Conservation (phyloP, 2,888 invertebrate species). For the Ophonus ardosiacus region DNA sequence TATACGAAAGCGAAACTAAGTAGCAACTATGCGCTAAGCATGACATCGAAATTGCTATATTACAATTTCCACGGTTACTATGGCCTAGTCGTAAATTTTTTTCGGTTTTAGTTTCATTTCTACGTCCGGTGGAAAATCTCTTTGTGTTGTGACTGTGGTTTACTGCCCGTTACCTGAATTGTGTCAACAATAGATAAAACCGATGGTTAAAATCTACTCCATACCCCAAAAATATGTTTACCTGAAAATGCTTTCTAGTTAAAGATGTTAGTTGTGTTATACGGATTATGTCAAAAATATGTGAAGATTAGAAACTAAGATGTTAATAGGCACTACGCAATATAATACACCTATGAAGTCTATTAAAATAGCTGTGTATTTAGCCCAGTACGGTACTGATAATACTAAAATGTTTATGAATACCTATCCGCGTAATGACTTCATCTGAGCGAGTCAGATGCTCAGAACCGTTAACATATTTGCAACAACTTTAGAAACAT, state of each 20-base stretch:
- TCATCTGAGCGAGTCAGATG: neutral
- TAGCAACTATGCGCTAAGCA: too few species aligned
- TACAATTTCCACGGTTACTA: neutral
- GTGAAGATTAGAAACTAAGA: conserved; percentile 39
- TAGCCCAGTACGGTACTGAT: conserved; percentile 6
- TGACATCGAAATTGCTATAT: neutral
- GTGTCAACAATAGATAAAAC: conserved; percentile 45
- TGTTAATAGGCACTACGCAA: conserved; percentile 36
- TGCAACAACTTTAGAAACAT: conserved; percentile 1
- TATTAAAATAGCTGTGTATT: conserved; percentile 6
- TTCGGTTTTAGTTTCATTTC: neutral
- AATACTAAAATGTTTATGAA: conserved; percentile 5
- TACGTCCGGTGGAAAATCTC: neutral
- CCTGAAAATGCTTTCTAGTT: conserved; percentile 40
- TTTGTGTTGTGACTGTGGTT: conserved; percentile 6
- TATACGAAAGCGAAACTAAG: too few species aligned
- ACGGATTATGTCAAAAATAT: conserved; percentile 46
- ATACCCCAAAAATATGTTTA: conserved; percentile 37
- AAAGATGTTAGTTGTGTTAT: conserved; percentile 36
- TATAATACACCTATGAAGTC: conserved; percentile 3
- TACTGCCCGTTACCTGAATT: conserved; percentile 26
- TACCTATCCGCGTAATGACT: conserved; percentile 1
- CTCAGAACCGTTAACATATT: neutral
- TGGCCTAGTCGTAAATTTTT: neutral
- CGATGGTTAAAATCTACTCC: conserved; percentile 35